phyloP scores from a whole-genome alignment of 2,797 vertebrate genomes.

The Tokudaia muenninki region DNA sequence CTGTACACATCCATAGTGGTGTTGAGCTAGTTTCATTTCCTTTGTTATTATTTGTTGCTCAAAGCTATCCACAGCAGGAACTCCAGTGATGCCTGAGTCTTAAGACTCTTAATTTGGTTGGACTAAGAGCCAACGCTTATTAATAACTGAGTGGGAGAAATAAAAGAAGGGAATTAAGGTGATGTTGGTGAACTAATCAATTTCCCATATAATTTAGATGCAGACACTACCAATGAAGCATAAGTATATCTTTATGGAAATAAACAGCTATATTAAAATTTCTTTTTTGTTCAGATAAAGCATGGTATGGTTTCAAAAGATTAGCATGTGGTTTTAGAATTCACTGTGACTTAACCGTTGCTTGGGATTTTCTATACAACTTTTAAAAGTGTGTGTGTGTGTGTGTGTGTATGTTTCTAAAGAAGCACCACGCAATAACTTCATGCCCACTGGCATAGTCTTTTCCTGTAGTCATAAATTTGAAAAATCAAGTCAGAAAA shows the following conservation, averaged over 20 bases:
- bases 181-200: constrained; percentile 40
- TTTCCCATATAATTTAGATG: constrained; percentile 62
- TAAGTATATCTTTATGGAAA: constrained; percentile 37
- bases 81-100: not conserved
- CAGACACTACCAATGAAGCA: constrained; percentile 44
- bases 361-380: not conserved
- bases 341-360: constrained; percentile 33
- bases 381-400: not conserved
- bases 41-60: constrained; percentile 36
- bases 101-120: constrained; percentile 32
- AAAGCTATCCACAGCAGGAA: constrained; percentile 9
- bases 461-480: constrained; percentile 48
- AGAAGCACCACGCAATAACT: not conserved
- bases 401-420: not conserved
- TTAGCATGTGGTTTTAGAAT: constrained; percentile 49
- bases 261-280: constrained; percentile 50
- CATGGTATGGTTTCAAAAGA: constrained; percentile 42
- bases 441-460: constrained; percentile 11
- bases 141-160: not conserved
- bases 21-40: not conserved
- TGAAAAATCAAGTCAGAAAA: constrained; percentile 7
- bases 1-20: constrained; percentile 10
- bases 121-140: constrained; percentile 6
- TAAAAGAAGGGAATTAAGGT: constrained; percentile 39
- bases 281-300: constrained; percentile 28